Evolutionary conservation across 2,113 vertebrate species (phyloP).

Genomic region (Psittacula cyanocephala): DNA sequence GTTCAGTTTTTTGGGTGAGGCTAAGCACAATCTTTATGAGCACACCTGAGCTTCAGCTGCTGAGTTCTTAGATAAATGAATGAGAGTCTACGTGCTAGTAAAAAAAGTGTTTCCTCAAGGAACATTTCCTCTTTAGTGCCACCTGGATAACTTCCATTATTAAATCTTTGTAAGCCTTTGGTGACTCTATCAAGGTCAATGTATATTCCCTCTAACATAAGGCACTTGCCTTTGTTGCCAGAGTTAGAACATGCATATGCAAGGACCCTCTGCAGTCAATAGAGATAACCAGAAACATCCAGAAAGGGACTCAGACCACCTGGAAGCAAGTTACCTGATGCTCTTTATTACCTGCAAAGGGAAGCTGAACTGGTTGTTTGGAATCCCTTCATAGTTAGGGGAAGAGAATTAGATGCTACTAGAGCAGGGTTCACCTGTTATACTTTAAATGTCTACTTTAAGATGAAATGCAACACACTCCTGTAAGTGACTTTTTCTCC

Average conservation of each 20-base stretch:
- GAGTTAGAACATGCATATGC: not conserved
- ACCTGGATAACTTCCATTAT: not conserved
- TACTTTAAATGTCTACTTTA: not conserved
- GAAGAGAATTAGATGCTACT: not conserved
- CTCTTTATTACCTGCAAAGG: not conserved
- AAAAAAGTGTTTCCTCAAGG: not conserved
- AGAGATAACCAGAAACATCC: not conserved
- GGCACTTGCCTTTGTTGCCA: not conserved
- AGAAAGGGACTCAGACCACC: not conserved
- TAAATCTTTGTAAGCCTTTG: not conserved
- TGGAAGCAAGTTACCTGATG: not conserved
- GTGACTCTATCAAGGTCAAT: not conserved
- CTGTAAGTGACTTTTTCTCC: not conserved
- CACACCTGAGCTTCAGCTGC: not conserved
- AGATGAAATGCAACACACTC: not conserved
- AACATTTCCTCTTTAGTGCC: not conserved
- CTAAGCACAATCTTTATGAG: not conserved
- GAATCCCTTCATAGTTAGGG: not conserved
- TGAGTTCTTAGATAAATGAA: not conserved
- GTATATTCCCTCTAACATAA: not conserved
- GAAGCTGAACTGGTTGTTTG: not conserved
- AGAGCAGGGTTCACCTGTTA: not conserved
- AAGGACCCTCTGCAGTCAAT: not conserved
- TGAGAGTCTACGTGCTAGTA: not conserved
- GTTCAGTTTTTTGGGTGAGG: not conserved